phyloP scores from a whole-genome alignment of 2,888 invertebrate species.

The Thymelicus acteon region DNA sequence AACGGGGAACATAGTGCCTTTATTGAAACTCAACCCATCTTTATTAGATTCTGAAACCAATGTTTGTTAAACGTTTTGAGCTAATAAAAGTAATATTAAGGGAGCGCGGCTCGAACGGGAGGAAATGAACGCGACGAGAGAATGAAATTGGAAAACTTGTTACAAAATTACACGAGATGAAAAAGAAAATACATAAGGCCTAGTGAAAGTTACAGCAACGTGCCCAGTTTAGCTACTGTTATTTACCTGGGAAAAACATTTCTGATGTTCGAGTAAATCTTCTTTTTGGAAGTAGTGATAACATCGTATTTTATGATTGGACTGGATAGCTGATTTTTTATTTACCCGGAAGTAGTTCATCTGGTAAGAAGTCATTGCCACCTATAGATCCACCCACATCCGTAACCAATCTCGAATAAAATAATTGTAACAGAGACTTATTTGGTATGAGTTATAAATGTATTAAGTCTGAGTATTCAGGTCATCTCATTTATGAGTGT shows the following conservation, averaged over 20 bases:
- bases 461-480: background rate
- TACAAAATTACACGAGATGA: constrained; percentile 78
- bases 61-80: constrained; percentile 82
- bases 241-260: constrained; percentile 50
- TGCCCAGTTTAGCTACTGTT: constrained; percentile 53
- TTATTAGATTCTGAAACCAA: constrained; percentile 77
- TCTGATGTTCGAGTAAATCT: constrained; percentile 46
- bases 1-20: constrained; percentile 49
- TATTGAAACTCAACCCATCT: constrained; percentile 66
- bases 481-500: background rate
- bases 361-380: background rate
- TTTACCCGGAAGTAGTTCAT: background rate
- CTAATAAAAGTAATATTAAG: constrained; percentile 83
- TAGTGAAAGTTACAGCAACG: constrained; percentile 69
- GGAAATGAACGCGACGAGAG: constrained; percentile 82
- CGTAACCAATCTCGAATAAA: background rate
- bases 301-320: constrained; percentile 5
- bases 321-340: background rate
- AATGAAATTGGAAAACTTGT: constrained; percentile 85
- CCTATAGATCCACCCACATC: background rate
- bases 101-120: constrained; percentile 69
- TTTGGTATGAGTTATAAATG: background rate
- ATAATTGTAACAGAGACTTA: background rate
- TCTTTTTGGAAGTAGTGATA: constrained; percentile 35
- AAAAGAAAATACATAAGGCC: constrained; percentile 77